These are phyloP conservation scores for Micrasema minimum DNA, from an alignment of 1,140 invertebrate species.

Conservation along the genomic window DNA sequence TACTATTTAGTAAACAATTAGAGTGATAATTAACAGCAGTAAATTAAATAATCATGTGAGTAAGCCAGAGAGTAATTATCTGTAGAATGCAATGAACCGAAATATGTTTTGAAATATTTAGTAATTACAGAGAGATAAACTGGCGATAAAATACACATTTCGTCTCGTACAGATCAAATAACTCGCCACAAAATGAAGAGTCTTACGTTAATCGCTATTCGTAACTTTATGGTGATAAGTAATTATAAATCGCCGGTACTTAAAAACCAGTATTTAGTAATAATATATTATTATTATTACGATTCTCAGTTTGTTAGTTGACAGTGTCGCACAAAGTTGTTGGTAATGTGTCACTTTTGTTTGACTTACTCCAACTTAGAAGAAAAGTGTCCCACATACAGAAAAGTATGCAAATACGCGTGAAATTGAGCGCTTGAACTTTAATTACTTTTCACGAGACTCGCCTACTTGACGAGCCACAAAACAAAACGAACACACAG, in stretches of 20 bases:
- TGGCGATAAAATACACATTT: not conserved
- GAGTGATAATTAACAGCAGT: no score
- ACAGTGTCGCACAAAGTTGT: slow-evolving; percentile 9
- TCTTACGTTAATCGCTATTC: no score
- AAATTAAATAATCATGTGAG: not conserved
- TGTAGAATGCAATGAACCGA: slow-evolving; percentile 1
- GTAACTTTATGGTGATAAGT: not conserved
- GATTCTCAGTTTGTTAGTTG: not conserved
- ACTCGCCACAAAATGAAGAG: no score
- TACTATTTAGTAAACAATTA: no score
- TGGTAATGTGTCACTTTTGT: slow-evolving; percentile 24
- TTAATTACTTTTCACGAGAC: no score
- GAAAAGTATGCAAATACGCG: slow-evolving; percentile 23
- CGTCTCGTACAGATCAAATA: no score
- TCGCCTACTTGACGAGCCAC: no score
- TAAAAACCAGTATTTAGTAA: slow-evolving; percentile 3
- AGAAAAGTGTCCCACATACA: slow-evolving; percentile 30
- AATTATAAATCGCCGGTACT: not conserved
- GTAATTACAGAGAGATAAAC: not conserved
- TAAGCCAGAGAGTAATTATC: not conserved
- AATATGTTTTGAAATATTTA: not conserved
- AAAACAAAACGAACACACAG: no score
- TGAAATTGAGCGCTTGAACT: slow-evolving; percentile 15
- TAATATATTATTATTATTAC: no score
- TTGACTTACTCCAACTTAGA: slow-evolving; percentile 19